Conservation (phyloP, 2,888 invertebrate species). For the Stenotaenia linearis region DNA sequence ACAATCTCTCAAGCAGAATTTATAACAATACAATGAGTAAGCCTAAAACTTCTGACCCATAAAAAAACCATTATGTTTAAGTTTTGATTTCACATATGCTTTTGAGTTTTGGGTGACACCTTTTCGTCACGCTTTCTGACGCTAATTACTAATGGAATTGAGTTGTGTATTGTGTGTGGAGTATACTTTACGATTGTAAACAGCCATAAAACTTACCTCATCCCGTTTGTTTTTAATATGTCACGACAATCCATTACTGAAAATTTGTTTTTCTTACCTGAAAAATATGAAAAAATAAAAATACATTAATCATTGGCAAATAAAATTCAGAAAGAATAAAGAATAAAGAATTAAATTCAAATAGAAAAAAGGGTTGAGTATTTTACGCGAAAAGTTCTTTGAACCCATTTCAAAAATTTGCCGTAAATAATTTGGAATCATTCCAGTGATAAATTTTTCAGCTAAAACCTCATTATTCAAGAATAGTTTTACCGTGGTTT, state of each 20-base stretch:
- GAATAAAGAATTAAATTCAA: not conserved
- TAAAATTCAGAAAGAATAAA: not conserved
- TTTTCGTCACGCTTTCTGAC: not conserved
- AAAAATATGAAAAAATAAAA: not conserved
- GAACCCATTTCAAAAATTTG: not conserved
- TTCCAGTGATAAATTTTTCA: not conserved
- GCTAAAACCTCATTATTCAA: not conserved
- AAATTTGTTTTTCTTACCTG: slow-evolving; percentile 15
- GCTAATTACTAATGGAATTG: slow-evolving; percentile 2
- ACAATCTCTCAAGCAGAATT: not conserved
- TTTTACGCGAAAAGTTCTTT: no score
- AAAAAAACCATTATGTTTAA: not conserved
- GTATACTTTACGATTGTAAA: not conserved
- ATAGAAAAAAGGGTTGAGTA: no score
- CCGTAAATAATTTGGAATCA: not conserved
- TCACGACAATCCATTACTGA: not conserved
- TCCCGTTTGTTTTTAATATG: not conserved
- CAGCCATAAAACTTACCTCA: slow-evolving; percentile 1
- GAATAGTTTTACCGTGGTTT: not conserved
- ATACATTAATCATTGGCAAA: not conserved
- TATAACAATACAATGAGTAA: not conserved
- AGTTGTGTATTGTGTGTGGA: not conserved
- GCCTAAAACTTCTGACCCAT: not conserved
- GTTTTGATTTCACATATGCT: not conserved
- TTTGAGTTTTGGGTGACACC: slow-evolving; percentile 2